A percentile compares a stretch with the other conserved stretches of the same genome.
Conservation (phyloP, 2,113 vertebrate genomes). For the Nymphicus hollandicus region DNA sequence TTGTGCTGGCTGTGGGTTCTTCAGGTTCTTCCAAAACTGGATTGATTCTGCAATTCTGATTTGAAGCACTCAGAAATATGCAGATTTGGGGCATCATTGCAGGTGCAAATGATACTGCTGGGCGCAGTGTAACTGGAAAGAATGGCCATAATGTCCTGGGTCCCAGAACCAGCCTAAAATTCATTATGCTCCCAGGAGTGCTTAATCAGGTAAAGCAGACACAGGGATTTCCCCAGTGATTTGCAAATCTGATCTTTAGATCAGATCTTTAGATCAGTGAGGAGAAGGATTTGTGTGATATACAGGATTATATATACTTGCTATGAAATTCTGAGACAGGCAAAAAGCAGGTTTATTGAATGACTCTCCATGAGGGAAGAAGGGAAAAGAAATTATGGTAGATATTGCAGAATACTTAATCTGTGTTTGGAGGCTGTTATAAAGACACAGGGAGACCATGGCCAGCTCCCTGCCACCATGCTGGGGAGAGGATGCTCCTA, state of each 20-base stretch:
- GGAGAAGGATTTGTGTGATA: not conserved
- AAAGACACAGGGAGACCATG: not conserved
- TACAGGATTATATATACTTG: not conserved
- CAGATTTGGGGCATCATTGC: not conserved
- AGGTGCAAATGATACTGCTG: not conserved
- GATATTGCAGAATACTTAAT: not conserved
- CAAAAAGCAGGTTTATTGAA: not conserved
- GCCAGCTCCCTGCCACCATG: not conserved
- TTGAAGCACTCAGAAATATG: not conserved
- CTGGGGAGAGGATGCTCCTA: not conserved
- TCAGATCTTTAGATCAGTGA: not conserved
- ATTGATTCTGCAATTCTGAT: not conserved
- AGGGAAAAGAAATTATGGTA: not conserved
- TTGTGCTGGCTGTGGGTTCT: not conserved
- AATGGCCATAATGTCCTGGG: not conserved
- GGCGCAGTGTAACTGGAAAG: not conserved
- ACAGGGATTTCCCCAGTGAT: not conserved
- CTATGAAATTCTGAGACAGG: not conserved
- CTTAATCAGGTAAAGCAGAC: rapidly evolving
- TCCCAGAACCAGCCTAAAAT: not conserved
- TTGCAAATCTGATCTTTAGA: not conserved
- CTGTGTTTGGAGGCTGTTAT: not conserved
- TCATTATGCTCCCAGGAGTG: not conserved
- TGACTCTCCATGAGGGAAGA: not conserved
- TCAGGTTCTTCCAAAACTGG: not conserved